These are phyloP conservation scores for Apodemia zela DNA, from an alignment of 2,888 invertebrate genomes.

Conservation along the genomic window DNA sequence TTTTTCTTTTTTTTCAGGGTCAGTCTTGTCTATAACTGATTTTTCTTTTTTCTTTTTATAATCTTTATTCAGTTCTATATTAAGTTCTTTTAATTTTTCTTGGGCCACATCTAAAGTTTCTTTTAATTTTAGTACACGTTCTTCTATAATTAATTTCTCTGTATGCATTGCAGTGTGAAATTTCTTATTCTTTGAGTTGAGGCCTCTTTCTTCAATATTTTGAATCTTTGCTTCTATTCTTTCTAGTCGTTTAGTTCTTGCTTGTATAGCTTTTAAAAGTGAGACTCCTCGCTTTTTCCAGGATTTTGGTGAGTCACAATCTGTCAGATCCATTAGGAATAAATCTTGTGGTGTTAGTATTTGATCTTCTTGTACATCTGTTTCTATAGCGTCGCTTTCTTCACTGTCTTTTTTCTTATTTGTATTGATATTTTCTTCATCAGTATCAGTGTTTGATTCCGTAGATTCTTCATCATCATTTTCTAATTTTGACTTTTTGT, in stretches of 20 bases:
- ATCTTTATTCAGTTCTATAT: conserved; percentile 32
- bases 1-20: conserved; percentile 30
- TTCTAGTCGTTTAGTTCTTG: conserved; percentile 41
- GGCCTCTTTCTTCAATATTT: conserved; percentile 54
- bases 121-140: conserved; percentile 46
- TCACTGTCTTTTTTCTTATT: conserved; percentile 37
- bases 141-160: conserved; percentile 49
- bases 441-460: conserved; percentile 17
- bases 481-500: conserved; percentile 23
- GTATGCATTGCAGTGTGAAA: conserved; percentile 60
- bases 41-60: conserved; percentile 36
- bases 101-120: conserved; percentile 45
- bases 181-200: conserved; percentile 53
- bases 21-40: conserved; percentile 23
- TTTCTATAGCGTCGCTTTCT: conserved; percentile 62
- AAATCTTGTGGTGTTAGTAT: conserved; percentile 50
- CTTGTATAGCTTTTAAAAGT: conserved; percentile 50
- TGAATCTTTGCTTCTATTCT: conserved; percentile 50
- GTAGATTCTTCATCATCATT: conserved; percentile 24
- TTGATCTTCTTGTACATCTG: conserved; percentile 51
- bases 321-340: conserved; percentile 51
- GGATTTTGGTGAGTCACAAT: conserved; percentile 49
- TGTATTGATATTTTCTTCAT: conserved; percentile 24
- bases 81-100: conserved; percentile 42
- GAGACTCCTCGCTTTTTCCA: conserved; percentile 51